Evolutionary conservation across 1,140 invertebrate genomes (phyloP), one percentile per base, ranked within the genome.

Genomic region (Thaumetopoea pityocampa): DNA sequence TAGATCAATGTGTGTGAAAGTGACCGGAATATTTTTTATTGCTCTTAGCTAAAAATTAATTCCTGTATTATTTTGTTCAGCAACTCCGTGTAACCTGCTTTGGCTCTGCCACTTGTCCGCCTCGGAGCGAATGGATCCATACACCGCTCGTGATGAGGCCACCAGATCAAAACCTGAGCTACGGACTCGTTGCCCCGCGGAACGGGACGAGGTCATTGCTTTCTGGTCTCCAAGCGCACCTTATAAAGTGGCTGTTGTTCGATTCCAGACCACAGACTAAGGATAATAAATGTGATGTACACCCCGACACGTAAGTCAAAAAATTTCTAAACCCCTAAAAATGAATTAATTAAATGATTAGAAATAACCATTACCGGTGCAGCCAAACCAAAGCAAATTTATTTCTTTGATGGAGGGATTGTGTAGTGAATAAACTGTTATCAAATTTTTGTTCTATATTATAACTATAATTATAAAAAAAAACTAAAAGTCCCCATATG

Each of bases 191-290:
- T 38, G 85, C 87, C n/a, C 85, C 88, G 0, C 82, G 88, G 35
- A 91, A 91, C 46, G 88, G 89, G 0, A 89, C 90, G 1, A 82
- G 89, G 46, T 90, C 90, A 0, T 66, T 93, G 7, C 71, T 92
- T 4, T 87, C 91, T 0, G 90, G 87, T 4, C 81, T 93, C 0
- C 91, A 92, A 55, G 91, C 90, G 2, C 78, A 85, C 24, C 86
- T 89, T 33, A 87, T 93, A 64, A 92, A 92, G 56, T 87, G 90
- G 62, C 80, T 92, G 27, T 73, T 93, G n/a, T 92, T 93, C 56
- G 88, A 88, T 15, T 83, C 78, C 10, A 81, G 85, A 40, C 85
- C 79, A 11, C 67, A 65, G 40, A 73, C 81, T 0, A 80, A 86
- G 50, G 86, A 89, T 28, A 73, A 76, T 16, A 79, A 82, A 26